Conservation (phyloP, 2,888 invertebrate species). For the Chromoteleia sp. region DNA sequence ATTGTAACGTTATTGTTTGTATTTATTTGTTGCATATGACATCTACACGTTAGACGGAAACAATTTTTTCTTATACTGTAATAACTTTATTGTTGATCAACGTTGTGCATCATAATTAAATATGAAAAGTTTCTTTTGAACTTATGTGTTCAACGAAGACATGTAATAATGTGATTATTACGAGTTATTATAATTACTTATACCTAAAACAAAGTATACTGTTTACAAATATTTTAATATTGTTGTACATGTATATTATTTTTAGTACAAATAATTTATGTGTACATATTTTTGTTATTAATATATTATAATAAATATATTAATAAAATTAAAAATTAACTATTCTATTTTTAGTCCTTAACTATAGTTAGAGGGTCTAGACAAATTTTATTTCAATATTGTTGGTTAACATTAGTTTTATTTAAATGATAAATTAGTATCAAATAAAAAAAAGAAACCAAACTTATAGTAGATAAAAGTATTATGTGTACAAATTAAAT, state of each 20-base stretch:
- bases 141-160: slow-evolving; percentile 39
- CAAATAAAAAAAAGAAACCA: too few species aligned
- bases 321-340: slow-evolving; percentile 17
- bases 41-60: neutral
- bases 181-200: slow-evolving; percentile 44
- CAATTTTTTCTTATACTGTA: neutral
- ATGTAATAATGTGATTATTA: slow-evolving; percentile 39
- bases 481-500: too few species aligned
- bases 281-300: slow-evolving; percentile 74
- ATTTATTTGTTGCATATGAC: neutral
- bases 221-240: slow-evolving; percentile 61
- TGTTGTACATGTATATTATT: slow-evolving; percentile 65
- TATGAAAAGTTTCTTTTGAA: neutral
- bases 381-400: too few species aligned
- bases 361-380: too few species aligned
- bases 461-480: too few species aligned
- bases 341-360: neutral
- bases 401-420: too few species aligned
- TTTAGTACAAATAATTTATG: slow-evolving; percentile 68
- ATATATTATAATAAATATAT: slow-evolving; percentile 69
- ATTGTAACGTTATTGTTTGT: slow-evolving; percentile 1
- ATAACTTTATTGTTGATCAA: slow-evolving; percentile 7
- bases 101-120: neutral
- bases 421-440: too few species aligned
- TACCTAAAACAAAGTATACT: slow-evolving; percentile 36